Conservation (phyloP, 2,113 vertebrate species). For the Oxyura jamaicensis region DNA sequence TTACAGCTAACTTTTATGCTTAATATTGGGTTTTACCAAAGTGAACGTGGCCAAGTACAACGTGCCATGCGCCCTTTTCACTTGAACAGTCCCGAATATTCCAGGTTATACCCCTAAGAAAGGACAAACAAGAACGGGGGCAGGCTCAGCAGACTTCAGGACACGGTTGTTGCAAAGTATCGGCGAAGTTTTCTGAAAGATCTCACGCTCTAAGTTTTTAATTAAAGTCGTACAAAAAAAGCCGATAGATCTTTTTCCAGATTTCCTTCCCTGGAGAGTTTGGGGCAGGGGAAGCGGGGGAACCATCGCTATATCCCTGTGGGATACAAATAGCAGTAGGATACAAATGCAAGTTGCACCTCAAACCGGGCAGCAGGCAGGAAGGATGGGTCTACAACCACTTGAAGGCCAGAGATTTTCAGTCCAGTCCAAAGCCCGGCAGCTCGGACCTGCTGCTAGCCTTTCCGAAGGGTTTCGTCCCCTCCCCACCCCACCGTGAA, state of each 20-base stretch:
- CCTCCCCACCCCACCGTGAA: not conserved
- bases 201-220: not conserved
- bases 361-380: not conserved
- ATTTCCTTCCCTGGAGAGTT: not conserved
- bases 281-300: not conserved
- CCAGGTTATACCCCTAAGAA: not conserved
- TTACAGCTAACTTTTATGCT: not conserved
- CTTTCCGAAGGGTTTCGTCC: not conserved
- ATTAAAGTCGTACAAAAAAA: not conserved
- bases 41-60: not conserved
- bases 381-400: not conserved
- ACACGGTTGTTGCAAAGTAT: not conserved
- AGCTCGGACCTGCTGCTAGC: rapidly evolving
- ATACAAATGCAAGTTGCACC: rapidly evolving
- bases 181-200: not conserved
- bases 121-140: not conserved
- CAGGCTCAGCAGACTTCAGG: not conserved
- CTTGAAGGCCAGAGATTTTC: not conserved
- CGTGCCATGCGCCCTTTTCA: rapidly evolving
- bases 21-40: not conserved
- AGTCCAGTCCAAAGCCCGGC: not conserved
- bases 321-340: not conserved
- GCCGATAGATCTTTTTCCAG: not conserved
- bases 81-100: not conserved
- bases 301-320: not conserved